Base-by-base conservation (phyloP, 2,888 invertebrate species). In the Endotricha flammealis region DNA sequence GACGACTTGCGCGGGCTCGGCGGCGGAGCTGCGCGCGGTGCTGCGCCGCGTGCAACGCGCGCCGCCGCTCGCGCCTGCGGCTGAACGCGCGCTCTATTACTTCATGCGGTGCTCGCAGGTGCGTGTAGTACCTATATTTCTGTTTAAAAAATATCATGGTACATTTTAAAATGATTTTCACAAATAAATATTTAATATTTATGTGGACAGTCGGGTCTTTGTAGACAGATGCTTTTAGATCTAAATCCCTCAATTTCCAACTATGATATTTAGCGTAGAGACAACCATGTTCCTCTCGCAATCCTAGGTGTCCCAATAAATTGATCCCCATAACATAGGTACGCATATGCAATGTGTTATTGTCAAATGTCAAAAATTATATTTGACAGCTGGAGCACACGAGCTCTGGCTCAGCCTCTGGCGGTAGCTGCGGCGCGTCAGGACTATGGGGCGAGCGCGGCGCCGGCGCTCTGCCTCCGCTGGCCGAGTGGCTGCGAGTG, bases 71-170 rank as follows among this genome's bases (percentile, higher is more conserved):
- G 87, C 91, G 36, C 87, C 91, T 10, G 87, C 91, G 24, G 95
- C 95, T 0, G 88, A 95, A 29, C 90, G 93, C 30, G 91, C 95
- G 0, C 85, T 96, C 1, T 96, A 95, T 74, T 96, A 96, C 75
- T 96, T 95, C 68, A 96, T 96, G 96, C 87, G 95, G 29, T 96
- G 96, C 74, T 95, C 95, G 0, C 96, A 94, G 88, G 89, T 92
- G 42, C 16, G 34, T 3, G 10, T 25, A 16, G 12, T 2, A 25
- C 12, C 22, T 31, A 22, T n/a, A n/a, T n/a, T n/a, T n/a, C n/a
- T n/a, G n/a, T n/a, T n/a, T n/a, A n/a, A n/a, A n/a, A n/a, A n/a
- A n/a, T n/a, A n/a, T n/a, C n/a, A n/a, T n/a, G n/a, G n/a, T n/a
- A n/a, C n/a, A n/a, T n/a, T n/a, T n/a, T n/a, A n/a, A n/a, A n/a